These are phyloP conservation scores for Pseudochaenichthys georgianus DNA, from an alignment of 2,797 vertebrate genomes.

Conservation along the genomic window DNA sequence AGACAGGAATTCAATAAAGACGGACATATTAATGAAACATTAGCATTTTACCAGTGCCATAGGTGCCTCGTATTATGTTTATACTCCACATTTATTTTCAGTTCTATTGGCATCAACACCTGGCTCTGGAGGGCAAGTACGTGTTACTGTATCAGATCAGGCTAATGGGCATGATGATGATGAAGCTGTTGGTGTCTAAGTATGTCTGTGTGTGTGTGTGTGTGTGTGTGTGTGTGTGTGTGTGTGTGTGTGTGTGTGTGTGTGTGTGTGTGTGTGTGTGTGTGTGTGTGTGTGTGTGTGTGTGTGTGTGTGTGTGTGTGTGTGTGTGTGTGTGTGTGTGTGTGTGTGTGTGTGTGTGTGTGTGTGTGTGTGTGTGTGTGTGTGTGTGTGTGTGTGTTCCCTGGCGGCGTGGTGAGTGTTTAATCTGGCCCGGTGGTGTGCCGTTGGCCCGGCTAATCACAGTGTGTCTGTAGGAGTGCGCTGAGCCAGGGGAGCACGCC, in stretches of 20 bases:
- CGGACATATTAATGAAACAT: conserved; percentile 65
- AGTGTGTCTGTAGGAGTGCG: conserved; percentile 82
- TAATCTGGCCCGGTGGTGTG: conserved; percentile 86
- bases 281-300: too few relatives aligned
- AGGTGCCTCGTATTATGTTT: conserved; percentile 59
- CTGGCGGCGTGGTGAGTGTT: conserved; percentile 80
- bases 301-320: too few relatives aligned
- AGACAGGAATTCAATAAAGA: conserved; percentile 70
- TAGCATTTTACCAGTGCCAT: conserved; percentile 33
- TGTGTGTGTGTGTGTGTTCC: too few relatives aligned
- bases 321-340: conserved; percentile 12
- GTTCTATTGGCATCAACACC: conserved; percentile 62
- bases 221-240: too few relatives aligned
- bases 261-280: conserved; percentile 12
- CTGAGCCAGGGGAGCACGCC: conserved; percentile 81
- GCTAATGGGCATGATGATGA: conserved; percentile 76
- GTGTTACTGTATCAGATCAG: conserved; percentile 76
- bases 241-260: too few relatives aligned
- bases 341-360: too few relatives aligned
- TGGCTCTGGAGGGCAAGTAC: conserved; percentile 72
- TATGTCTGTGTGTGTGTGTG: conserved; percentile 37
- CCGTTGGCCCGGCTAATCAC: conserved; percentile 87
- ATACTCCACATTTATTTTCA: conserved; percentile 65
- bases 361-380: too few relatives aligned
- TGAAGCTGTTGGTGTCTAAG: conserved; percentile 65